These are phyloP conservation scores for Amphiprion percula DNA, from an alignment of 2,113 vertebrate species.

Conservation along the genomic window DNA sequence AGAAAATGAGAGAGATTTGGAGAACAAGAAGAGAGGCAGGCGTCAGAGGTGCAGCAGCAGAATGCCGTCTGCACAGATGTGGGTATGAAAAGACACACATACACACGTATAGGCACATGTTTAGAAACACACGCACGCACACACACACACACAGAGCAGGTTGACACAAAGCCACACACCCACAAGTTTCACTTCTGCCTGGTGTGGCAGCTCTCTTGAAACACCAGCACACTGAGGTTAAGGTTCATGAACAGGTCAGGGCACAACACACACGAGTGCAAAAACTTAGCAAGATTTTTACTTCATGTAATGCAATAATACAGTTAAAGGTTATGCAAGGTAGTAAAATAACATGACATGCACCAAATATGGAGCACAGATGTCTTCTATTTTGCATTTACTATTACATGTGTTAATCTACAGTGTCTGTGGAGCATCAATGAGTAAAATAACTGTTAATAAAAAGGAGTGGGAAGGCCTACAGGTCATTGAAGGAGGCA, in stretches of 20 bases:
- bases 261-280: slow-evolving; percentile 33
- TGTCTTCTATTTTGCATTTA: not conserved
- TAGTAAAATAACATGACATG: not conserved
- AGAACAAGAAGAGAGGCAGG: slow-evolving; percentile 67
- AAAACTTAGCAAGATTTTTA: not conserved
- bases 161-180: slow-evolving; percentile 80
- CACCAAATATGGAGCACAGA: not conserved
- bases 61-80: slow-evolving; percentile 68
- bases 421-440: not conserved
- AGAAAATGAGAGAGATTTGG: slow-evolving; percentile 63
- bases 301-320: not conserved
- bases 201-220: slow-evolving; percentile 82
- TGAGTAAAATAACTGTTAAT: not conserved
- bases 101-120: slow-evolving; percentile 49
- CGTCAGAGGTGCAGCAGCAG: slow-evolving; percentile 71
- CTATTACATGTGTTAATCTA: not conserved
- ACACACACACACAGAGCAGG: slow-evolving; percentile 73
- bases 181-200: slow-evolving; percentile 87
- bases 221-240: slow-evolving; percentile 76
- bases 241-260: slow-evolving; percentile 81
- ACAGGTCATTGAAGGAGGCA: slow-evolving; percentile 32
- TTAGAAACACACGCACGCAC: slow-evolving; percentile 75
- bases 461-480: slow-evolving; percentile 38
- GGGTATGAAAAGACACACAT: slow-evolving; percentile 67
- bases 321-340: not conserved